These are phyloP conservation scores for Oryzias melastigma DNA, from an alignment of 2,113 vertebrate species.

Conservation along the genomic window DNA sequence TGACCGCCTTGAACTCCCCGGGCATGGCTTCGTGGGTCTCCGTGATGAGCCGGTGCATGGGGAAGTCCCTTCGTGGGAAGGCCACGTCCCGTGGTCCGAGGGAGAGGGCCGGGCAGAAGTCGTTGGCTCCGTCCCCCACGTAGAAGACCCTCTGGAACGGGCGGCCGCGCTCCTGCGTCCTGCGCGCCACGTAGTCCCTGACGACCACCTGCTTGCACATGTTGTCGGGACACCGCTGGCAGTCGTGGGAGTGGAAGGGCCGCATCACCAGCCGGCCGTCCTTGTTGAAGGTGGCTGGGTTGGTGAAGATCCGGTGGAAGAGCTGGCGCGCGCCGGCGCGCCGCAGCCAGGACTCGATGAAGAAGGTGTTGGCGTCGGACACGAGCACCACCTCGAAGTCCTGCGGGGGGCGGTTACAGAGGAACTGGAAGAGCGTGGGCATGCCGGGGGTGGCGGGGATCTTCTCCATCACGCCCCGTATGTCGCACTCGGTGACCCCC, in stretches of 20 bases:
- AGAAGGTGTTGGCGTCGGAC: conserved; percentile 92
- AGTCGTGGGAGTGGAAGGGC: conserved; percentile 91
- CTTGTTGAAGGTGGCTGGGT: conserved; percentile 86
- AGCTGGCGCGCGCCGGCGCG: conserved; percentile 77
- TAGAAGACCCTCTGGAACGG: conserved; percentile 89
- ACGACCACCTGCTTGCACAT: conserved; percentile 94
- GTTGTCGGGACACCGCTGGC: conserved; percentile 87
- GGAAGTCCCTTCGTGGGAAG: conserved; percentile 88
- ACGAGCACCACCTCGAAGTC: conserved; percentile 91
- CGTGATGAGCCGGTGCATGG: conserved; percentile 88
- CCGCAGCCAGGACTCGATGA: conserved; percentile 85
- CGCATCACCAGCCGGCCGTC: conserved; percentile 83
- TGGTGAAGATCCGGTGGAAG: conserved; percentile 90
- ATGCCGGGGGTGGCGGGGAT: conserved; percentile 89
- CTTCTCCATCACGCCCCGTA: conserved; percentile 82
- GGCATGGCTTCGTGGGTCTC: conserved; percentile 84
- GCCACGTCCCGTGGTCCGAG: conserved; percentile 83
- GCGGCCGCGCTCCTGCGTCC: conserved; percentile 80
- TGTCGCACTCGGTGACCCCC: conserved; percentile 81
- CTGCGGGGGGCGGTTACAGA: conserved; percentile 79
- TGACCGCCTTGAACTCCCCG: conserved; percentile 81
- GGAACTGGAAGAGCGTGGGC: conserved; percentile 85
- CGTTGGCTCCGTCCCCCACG: conserved; percentile 94
- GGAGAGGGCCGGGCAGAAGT: conserved; percentile 87
- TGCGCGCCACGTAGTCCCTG: conserved; percentile 82